Conservation (phyloP, 2,113 vertebrate genomes). For the Myotis yumanensis region DNA sequence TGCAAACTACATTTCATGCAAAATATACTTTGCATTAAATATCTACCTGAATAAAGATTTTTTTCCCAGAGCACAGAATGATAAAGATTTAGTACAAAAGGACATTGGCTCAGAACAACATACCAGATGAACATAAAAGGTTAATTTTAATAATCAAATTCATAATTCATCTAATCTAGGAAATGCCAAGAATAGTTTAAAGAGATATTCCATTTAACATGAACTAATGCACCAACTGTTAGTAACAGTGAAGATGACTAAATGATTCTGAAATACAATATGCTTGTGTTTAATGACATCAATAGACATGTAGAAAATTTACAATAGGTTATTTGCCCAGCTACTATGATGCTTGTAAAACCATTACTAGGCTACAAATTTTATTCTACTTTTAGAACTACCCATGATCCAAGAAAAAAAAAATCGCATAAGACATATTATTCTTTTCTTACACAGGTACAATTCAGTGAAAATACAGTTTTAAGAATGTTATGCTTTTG, state of each 20-base stretch:
- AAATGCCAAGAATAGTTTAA: slow-evolving; percentile 81
- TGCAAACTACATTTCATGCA: slow-evolving; percentile 53
- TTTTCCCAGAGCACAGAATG: slow-evolving; percentile 31
- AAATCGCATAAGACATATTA: slow-evolving; percentile 70
- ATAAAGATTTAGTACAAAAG: slow-evolving; percentile 74
- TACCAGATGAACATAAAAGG: slow-evolving; percentile 84
- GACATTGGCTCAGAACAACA: slow-evolving; percentile 81
- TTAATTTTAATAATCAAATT: slow-evolving; percentile 87
- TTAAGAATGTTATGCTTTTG: slow-evolving; percentile 77
- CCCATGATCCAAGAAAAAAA: slow-evolving; percentile 48
- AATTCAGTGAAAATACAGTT: slow-evolving; percentile 70
- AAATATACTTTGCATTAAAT: slow-evolving; percentile 68
- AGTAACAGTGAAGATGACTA: slow-evolving; percentile 86
- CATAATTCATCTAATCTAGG: slow-evolving; percentile 82
- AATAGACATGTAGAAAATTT: slow-evolving; percentile 88
- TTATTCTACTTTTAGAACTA: slow-evolving; percentile 70
- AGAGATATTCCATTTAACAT: slow-evolving; percentile 80
- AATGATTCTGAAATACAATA: slow-evolving; percentile 87
- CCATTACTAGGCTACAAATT: slow-evolving; percentile 77
- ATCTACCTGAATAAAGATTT: slow-evolving; percentile 65
- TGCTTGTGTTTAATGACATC: slow-evolving; percentile 90
- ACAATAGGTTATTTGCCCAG: slow-evolving; percentile 85
- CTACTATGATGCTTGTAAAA: slow-evolving; percentile 84
- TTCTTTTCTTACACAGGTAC: slow-evolving; percentile 75
- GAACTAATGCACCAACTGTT: slow-evolving; percentile 90